Evolutionary conservation across 2,797 vertebrate species (phyloP).

Genomic region (Scomberomorus guttatus): DNA sequence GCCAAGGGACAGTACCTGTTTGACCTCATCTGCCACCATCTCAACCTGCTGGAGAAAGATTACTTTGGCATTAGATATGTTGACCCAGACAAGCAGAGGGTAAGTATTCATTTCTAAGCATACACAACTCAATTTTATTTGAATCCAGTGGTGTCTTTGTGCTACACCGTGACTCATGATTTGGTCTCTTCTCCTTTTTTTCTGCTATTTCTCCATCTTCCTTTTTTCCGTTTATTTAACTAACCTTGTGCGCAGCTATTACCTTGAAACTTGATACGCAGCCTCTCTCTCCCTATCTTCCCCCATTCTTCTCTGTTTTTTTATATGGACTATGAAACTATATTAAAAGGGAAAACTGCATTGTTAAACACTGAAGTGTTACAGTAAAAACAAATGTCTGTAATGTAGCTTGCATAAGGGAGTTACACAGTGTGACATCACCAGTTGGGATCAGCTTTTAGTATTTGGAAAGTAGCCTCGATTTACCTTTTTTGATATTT

Average conservation of each 20-base stretch:
- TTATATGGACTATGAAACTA: not conserved
- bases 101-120: conserved; percentile 75
- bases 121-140: not conserved
- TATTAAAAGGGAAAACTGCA: too few relatives aligned
- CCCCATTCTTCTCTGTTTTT: not conserved
- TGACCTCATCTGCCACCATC: conserved; percentile 96
- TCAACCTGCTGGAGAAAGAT: conserved; percentile 97
- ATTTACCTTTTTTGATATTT: not conserved
- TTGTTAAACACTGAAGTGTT: too few relatives aligned
- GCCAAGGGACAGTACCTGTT: conserved; percentile 97
- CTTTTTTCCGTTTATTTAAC: not conserved
- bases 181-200: conserved; percentile 1
- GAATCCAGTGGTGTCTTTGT: not conserved
- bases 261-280: too few relatives aligned
- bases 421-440: not conserved
- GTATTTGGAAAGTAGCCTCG: not conserved
- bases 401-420: not conserved
- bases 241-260: too few relatives aligned
- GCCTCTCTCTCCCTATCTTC: not conserved
- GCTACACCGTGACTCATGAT: conserved; percentile 14
- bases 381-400: not conserved
- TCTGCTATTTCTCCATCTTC: not conserved
- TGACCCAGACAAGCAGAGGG: conserved; percentile 97
- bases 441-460: not conserved
- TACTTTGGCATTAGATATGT: conserved; percentile 98